Evolutionary conservation across 1,140 invertebrate genomes (phyloP).

Genomic region (Rhyacophila brunnea): DNA sequence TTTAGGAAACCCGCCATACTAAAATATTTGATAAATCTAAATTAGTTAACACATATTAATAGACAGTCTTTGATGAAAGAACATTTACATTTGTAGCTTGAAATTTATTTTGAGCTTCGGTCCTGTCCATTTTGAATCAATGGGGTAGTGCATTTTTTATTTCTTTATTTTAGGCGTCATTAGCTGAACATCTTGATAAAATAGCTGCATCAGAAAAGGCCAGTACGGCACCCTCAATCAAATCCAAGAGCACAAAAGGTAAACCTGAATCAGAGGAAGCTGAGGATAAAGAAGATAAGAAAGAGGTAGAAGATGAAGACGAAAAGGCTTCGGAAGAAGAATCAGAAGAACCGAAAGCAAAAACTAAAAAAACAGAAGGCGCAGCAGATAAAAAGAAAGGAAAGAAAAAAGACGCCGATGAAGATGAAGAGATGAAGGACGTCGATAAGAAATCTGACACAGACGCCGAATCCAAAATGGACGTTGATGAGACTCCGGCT

Average conservation of each 20-base stretch:
- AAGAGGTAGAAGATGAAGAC: constrained; percentile 21
- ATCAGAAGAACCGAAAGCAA: constrained; percentile 23
- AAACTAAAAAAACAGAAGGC: constrained; percentile 23
- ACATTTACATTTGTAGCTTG: no score
- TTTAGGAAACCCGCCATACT: no score
- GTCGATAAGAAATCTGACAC: constrained; percentile 35
- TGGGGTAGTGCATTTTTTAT: not conserved
- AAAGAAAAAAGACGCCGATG: not conserved
- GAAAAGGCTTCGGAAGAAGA: constrained; percentile 23
- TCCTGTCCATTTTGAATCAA: not conserved
- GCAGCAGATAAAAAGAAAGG: no score
- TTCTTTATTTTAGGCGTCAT: not conserved
- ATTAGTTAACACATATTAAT: no score
- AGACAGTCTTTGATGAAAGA: no score
- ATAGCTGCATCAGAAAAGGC: not conserved
- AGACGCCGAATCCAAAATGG: constrained; percentile 32
- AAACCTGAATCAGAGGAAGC: not conserved
- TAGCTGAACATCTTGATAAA: not conserved
- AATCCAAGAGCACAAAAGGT: constrained; percentile 14
- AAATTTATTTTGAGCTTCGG: no score
- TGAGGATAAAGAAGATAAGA: constrained; percentile 36
- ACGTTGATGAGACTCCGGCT: constrained; percentile 39
- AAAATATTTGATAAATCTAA: no score
- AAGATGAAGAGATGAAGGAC: constrained; percentile 25
- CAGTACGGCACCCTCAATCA: not conserved